Conservation (phyloP, 2,797 vertebrate genomes). For the Glyptemys insculpta region DNA sequence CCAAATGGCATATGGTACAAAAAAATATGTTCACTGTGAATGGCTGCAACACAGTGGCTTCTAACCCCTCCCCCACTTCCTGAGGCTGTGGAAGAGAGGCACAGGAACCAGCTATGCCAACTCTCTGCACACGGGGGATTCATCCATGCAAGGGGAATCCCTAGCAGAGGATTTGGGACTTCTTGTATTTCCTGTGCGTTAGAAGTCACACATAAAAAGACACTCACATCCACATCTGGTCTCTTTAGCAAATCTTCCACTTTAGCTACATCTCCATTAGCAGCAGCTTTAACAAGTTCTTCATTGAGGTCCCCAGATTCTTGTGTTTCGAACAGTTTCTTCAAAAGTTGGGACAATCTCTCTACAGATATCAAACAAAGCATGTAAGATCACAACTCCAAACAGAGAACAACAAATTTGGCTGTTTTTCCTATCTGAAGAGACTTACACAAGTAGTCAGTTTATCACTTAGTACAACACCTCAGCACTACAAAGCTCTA, state of each 20-base stretch:
- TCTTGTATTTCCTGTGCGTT: not conserved
- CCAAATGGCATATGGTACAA: not conserved
- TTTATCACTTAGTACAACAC: not conserved
- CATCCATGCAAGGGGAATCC: not conserved
- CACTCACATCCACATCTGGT: slow-evolving; percentile 95
- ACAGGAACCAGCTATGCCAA: not conserved
- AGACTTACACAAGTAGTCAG: not conserved
- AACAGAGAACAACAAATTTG: not conserved
- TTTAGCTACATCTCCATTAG: slow-evolving; percentile 98
- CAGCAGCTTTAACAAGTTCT: slow-evolving; percentile 98
- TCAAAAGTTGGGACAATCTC: slow-evolving; percentile 96
- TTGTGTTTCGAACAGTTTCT: slow-evolving; percentile 99
- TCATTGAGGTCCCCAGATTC: slow-evolving; percentile 99
- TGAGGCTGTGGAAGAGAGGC: not conserved
- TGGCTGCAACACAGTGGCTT: not conserved
- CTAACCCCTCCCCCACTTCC: not conserved
- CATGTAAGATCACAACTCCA: not conserved
- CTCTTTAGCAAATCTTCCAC: slow-evolving; percentile 98
- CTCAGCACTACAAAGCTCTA: not conserved
- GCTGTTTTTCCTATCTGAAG: not conserved
- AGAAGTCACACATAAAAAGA: not conserved
- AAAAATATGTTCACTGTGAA: not conserved
- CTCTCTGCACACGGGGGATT: not conserved
- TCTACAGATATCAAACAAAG: slow-evolving; percentile 83
- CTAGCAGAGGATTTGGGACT: not conserved